These are phyloP conservation scores for Papilio gigon DNA, from an alignment of 2,888 invertebrate species.

Conservation along the genomic window DNA sequence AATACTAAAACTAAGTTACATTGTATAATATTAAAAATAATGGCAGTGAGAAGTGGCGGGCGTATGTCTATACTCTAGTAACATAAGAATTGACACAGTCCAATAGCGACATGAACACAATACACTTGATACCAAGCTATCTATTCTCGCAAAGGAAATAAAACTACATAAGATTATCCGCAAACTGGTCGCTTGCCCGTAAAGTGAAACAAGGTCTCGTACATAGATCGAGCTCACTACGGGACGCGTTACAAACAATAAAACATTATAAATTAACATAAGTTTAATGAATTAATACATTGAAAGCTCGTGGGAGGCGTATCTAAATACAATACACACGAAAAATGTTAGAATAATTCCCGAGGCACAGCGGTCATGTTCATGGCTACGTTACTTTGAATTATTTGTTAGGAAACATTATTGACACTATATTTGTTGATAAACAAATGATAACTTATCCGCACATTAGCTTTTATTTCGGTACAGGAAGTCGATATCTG, in stretches of 20 bases:
- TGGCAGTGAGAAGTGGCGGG: conserved; percentile 78
- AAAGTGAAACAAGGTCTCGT: conserved; percentile 76
- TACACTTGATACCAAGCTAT: conserved; percentile 68
- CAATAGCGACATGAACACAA: conserved; percentile 73
- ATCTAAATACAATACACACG: conserved; percentile 48
- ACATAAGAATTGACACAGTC: conserved; percentile 86
- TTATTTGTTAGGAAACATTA: neutral
- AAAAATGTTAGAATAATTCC: conserved; percentile 28
- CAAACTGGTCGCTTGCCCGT: conserved; percentile 58
- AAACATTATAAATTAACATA: conserved; percentile 54
- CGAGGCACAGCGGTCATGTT: neutral
- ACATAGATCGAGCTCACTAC: conserved; percentile 76
- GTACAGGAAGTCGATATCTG: conserved; percentile 35
- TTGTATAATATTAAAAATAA: conserved; percentile 54
- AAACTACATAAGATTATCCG: conserved; percentile 52
- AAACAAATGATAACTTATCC: conserved; percentile 34
- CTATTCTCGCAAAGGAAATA: conserved; percentile 69
- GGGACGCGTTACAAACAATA: conserved; percentile 58
- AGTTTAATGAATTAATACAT: conserved; percentile 51
- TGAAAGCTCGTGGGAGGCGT: conserved; percentile 59
- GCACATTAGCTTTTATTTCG: conserved; percentile 20
- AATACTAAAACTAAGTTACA: conserved; percentile 55
- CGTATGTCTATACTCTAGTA: conserved; percentile 85
- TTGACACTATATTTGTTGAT: conserved; percentile 31
- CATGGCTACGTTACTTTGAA: neutral